phyloP scores from a whole-genome alignment of 2,113 vertebrate species.

The Piliocolobus tephrosceles region DNA sequence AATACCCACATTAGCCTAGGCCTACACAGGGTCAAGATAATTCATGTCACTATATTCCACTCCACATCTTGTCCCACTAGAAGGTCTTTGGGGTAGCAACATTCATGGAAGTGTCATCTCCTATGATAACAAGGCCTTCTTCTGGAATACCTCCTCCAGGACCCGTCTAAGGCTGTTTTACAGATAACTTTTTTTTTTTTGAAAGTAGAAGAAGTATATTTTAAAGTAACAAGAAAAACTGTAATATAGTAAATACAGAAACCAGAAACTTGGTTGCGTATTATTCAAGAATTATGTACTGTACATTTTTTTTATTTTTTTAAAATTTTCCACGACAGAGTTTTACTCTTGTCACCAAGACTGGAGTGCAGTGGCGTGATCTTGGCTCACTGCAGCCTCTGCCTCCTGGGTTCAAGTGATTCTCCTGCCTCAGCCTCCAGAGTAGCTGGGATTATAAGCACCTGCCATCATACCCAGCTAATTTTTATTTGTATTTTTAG shows the following conservation, averaged over 20 bases:
- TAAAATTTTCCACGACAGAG: no score
- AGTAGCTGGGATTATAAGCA: no score
- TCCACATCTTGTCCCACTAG: background rate
- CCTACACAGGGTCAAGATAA: background rate
- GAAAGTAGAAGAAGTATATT: background rate
- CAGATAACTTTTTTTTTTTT: background rate
- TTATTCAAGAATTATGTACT: background rate
- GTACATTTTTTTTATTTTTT: no score
- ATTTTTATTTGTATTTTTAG: no score
- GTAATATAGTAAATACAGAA: background rate
- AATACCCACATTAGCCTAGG: background rate
- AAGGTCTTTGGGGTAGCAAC: background rate
- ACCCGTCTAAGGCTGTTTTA: background rate
- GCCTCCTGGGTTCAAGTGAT: no score
- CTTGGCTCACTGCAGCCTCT: rapidly evolving
- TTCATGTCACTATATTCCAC: background rate
- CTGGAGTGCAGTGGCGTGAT: no score
- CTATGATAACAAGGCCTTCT: background rate
- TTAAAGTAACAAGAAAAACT: background rate
- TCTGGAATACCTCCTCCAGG: background rate
- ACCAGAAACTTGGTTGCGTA: background rate
- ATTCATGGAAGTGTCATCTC: background rate
- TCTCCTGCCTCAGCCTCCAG: no score
- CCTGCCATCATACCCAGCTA: no score
- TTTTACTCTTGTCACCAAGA: no score